Base-by-base conservation (phyloP, 2,888 invertebrate genomes). In the Torymus texanus region DNA sequence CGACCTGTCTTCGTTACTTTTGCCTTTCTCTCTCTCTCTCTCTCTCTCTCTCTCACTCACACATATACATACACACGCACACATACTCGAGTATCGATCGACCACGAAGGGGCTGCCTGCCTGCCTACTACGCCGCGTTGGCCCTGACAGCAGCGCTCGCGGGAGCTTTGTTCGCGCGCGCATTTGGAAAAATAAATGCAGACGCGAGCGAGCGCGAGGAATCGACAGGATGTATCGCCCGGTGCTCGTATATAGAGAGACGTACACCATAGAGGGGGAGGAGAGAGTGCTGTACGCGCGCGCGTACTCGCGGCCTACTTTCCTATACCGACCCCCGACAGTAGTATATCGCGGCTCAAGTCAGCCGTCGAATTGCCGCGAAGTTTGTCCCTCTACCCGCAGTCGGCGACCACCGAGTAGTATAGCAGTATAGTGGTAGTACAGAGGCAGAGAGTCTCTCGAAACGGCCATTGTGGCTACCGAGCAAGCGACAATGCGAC, bases 331-430 rank as follows among this genome's bases (percentile, higher is more conserved):
- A 21, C 41, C 41, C 41, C 29, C 65, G 77, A 72, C 80, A 80
- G 78, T 75, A 70, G 78, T 78, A 73, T 70, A 80, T 65, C 67
- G 53, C n/a, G 78, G 62, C 61, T 78, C 78, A 41, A 82, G 80
- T 80, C 82, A 82, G 82, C 70, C 82, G 70, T 78, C 73, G 72
- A 76, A 79, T 75, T 65, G 70, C 73, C 68, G 50, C 75, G 53
- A 73, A 75, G 78, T 78, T 78, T 78, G 77, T 41, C 73, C 75
- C 68, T 59, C 67, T 66, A 73, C 55, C 79, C 63, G 79, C 21
- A 59, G 59, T 58, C 63, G 24, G 8, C 62, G 29, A 41, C 41
- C 41, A 8, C 41, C 41, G 41, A 41, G 41, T 21, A 41, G 41
- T 29, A 29, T 29, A 29, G 24, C 24, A 24, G 24, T 29, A 29